phyloP scores from a whole-genome alignment of 2,113 vertebrate species.

The Kryptolebias marmoratus region DNA sequence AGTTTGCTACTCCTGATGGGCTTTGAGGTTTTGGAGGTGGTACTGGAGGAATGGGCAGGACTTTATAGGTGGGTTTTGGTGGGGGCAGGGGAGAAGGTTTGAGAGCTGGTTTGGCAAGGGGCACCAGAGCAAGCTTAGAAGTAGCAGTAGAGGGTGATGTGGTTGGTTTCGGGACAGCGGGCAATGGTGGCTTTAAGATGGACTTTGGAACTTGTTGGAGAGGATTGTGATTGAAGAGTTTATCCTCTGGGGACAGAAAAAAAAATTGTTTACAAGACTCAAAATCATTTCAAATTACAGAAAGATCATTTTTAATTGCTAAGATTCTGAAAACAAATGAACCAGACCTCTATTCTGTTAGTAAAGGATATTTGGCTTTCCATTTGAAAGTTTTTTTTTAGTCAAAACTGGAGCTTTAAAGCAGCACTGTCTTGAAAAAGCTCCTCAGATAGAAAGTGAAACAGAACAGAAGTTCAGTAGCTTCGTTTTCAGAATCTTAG shows the following conservation, averaged over 20 bases:
- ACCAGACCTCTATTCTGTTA: no score
- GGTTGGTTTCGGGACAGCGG: background rate
- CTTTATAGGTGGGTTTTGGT: conserved; percentile 31
- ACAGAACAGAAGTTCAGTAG: no score
- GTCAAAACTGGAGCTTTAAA: no score
- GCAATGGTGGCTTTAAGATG: conserved; percentile 25
- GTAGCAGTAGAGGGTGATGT: conserved; percentile 9
- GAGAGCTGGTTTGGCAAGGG: conserved; percentile 22
- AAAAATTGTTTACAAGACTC: background rate
- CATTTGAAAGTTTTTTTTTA: no score
- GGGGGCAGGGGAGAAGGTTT: conserved; percentile 55
- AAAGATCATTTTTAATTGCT: no score
- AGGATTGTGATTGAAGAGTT: conserved; percentile 19
- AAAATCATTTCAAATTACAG: no score
- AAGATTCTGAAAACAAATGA: no score
- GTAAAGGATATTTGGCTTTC: no score
- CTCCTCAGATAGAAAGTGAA: no score
- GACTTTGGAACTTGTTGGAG: conserved; percentile 38
- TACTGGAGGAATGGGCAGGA: conserved; percentile 1
- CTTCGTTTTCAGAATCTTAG: no score
- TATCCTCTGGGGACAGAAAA: conserved; percentile 35
- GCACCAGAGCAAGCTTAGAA: conserved; percentile 54
- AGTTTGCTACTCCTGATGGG: background rate
- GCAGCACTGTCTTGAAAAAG: no score
- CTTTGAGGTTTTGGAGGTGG: conserved; percentile 33